Base-by-base conservation (phyloP, 2,888 invertebrate genomes). In the Ophraella communa region DNA sequence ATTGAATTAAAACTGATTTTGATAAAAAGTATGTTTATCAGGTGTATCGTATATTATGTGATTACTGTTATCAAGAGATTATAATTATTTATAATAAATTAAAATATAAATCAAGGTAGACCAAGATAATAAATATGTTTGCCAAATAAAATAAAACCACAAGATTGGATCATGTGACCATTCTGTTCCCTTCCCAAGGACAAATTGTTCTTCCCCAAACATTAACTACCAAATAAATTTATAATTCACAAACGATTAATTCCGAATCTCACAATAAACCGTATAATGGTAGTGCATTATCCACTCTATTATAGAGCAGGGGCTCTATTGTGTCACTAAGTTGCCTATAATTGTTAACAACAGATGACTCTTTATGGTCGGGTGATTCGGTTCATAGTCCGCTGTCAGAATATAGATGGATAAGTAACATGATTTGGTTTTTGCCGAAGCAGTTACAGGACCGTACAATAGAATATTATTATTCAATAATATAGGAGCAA, bases 311-410 rank as follows among this genome's bases (percentile, higher is more conserved):
- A 79, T 79, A 76, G 75, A 75, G 77, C 75, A 69, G 77, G 79
- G 79, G 78, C 76, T 78, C 78, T 75, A 80, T 81, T 81, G 80
- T 81, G 79, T 79, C 78, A 74, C 81, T 81, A 80, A 80, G 79
- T 81, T 80, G 80, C 78, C 80, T 80, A 79, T 81, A 81, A 81
- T 81, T 81, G 81, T 80, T 80, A 79, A 80, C 80, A 81, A 79
- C 80, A 79, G 80, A 78, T 79, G 80, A 80, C 81, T 80, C 77
- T 78, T 78, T 74, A 78, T 72, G 79, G 75, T 72, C 73, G 74
- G 77, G 67, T 74, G 78, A 68, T 63, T 58, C 59, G 51, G 59
- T 68, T 58, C 57, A 10, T 30, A 55, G 62, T 64, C 49, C 27
- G 23, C 49, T 51, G 70, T 68, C 65, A 47, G 55, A 44, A 60